Evolutionary conservation across 2,113 vertebrate genomes (phyloP), one percentile per base, ranked within the genome.

Genomic region (Pygoscelis adeliae): DNA sequence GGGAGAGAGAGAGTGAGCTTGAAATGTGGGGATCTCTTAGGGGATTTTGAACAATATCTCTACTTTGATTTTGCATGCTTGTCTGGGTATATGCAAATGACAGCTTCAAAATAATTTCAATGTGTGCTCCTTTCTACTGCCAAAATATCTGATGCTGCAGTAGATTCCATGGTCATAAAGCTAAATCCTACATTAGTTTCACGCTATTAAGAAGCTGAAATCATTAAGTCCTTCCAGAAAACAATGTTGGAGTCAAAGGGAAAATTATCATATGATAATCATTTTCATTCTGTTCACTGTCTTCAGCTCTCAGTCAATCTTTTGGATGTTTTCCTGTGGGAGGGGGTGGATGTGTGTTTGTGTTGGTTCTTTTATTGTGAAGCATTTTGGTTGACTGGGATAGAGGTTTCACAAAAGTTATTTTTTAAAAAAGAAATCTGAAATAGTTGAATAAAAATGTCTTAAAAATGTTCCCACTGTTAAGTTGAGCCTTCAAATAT

Each of bases 31-130:
- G 52, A 53, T 81, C 63, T 94, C 94, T 73, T 19, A 34, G n/a
- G 89, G 80, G 89, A 84, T 66, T 91, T 84, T 83, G 63, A 92
- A 80, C 69, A 94, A 55, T 90, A 53, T 80, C 53, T 83, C 82
- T 14, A 15, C 62, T 92, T 91, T 94, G 90, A 90, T 77, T 96
- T 94, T 77, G 53, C 79, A 86, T 92, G 82, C 49, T 66, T 90
- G 34, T 69, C 90, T 92, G 74, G 38, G 5, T 86, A 29, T 46
- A 83, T 77, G 71, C 74, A 94, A 88, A 94, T 91, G 74, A 73
- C 84, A 90, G 29, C 53, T 90, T 94, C 79, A 83, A 34, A 87
- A 94, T 95, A 53, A 85, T 83, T 96, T 72, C 73, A 69, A 6
- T 47, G 12, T 2, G 9, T 83, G 53, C 22, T 82, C 40, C 81